Evolutionary conservation across 30 jellyfish, hydroid and myxozoan genomes (phyloP).

Genomic region (Aurelia sp.): DNA sequence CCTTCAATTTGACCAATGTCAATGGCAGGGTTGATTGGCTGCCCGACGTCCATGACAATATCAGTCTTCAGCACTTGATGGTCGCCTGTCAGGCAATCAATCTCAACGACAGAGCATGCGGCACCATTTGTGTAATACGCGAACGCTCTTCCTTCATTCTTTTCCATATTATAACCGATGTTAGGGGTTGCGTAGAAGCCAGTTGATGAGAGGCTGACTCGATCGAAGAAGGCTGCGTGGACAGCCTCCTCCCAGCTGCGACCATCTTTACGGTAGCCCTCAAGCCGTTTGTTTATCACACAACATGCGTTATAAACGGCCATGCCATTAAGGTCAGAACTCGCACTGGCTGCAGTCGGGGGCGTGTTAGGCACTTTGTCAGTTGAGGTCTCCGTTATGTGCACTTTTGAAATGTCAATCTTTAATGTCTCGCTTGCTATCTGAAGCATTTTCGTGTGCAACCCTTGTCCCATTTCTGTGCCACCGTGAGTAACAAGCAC

Average conservation of each 20-base stretch:
- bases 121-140: constrained; percentile 40
- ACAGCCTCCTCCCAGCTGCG: constrained; percentile 60
- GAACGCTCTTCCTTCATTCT: constrained; percentile 20
- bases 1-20: constrained; percentile 69
- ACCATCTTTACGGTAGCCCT: constrained; percentile 30
- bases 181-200: constrained; percentile 41
- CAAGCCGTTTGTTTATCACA: constrained; percentile 30
- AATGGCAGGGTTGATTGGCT: constrained; percentile 60
- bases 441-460: constrained; percentile 47
- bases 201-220: constrained; percentile 61
- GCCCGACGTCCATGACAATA: constrained; percentile 62
- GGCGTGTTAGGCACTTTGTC: constrained; percentile 57
- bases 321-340: constrained; percentile 57
- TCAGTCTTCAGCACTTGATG: constrained; percentile 56
- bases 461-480: constrained; percentile 46
- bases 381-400: constrained; percentile 35
- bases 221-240: constrained; percentile 36
- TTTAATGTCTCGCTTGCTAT: constrained; percentile 33
- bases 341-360: constrained; percentile 67
- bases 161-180: constrained; percentile 20
- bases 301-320: constrained; percentile 51
- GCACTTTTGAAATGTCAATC: constrained; percentile 21
- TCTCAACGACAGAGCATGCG: constrained; percentile 48
- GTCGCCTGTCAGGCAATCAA: constrained; percentile 62
- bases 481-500: constrained; percentile 51